Evolutionary conservation across 2,888 invertebrate species (phyloP).

Genomic region (Hirtodrosophila alboralis): DNA sequence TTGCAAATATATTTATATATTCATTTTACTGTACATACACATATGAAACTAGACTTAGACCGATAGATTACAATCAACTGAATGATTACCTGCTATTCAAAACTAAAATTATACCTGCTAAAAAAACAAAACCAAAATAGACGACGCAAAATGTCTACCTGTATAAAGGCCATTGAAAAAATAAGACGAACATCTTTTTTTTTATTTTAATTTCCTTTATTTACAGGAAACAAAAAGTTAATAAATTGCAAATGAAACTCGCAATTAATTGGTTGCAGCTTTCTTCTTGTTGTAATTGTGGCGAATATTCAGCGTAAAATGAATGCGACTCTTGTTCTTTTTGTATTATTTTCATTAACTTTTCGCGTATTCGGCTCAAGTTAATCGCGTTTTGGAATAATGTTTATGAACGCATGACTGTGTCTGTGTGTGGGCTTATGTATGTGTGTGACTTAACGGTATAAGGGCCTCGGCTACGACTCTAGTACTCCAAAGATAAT

Average conservation of each 20-base stretch:
- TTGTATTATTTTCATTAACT: constrained; percentile 46
- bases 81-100: no score
- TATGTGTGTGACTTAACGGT: constrained; percentile 52
- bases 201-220: constrained; percentile 79
- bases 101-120: no score
- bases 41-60: no score
- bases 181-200: constrained; percentile 16
- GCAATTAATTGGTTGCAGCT: constrained; percentile 76
- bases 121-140: no score
- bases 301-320: constrained; percentile 56
- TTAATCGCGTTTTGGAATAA: constrained; percentile 60
- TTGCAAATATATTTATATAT: no score
- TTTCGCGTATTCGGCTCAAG: constrained; percentile 44
- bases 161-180: background rate
- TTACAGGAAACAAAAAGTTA: constrained; percentile 76
- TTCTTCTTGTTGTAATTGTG: constrained; percentile 52
- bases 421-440: constrained; percentile 21
- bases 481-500: constrained; percentile 61
- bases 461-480: constrained; percentile 60
- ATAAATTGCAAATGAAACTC: constrained; percentile 66
- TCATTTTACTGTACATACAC: no score
- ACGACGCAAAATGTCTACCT: background rate
- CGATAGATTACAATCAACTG: no score
- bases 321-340: constrained; percentile 53
- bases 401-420: constrained; percentile 50